These are phyloP conservation scores for Azorinus chamasolen DNA, from an alignment of 2,888 invertebrate genomes.

Conservation along the genomic window DNA sequence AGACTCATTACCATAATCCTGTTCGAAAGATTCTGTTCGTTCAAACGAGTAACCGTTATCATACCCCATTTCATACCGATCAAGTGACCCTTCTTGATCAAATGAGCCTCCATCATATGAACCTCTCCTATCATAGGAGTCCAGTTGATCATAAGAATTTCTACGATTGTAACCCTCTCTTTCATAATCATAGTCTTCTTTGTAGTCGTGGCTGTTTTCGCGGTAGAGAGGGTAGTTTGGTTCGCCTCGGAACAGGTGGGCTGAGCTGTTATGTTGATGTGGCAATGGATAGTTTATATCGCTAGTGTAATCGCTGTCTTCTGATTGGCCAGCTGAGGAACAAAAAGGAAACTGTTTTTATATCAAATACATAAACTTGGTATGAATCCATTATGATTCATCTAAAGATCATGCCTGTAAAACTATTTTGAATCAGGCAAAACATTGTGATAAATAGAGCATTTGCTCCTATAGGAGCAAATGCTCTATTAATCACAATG, in stretches of 20 bases:
- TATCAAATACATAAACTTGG: too few relatives aligned
- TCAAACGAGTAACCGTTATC: conserved; percentile 52
- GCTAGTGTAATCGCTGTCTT: conserved; percentile 98
- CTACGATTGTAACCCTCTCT: conserved; percentile 60
- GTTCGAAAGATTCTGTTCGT: conserved; percentile 62
- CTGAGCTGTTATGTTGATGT: conserved; percentile 95
- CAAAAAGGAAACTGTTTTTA: too few relatives aligned
- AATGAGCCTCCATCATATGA: conserved; percentile 64
- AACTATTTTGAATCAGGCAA: too few relatives aligned
- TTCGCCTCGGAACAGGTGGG: conserved; percentile 90
- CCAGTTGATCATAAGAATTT: conserved; percentile 45
- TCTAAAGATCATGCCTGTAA: too few relatives aligned
- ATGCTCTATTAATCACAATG: too few relatives aligned
- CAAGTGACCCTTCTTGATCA: conserved; percentile 58
- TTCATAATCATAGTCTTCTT: conserved; percentile 69
- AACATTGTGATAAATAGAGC: too few relatives aligned
- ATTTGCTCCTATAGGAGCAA: too few relatives aligned
- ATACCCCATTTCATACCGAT: conserved; percentile 86
- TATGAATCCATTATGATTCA: too few relatives aligned
- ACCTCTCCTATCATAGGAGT: conserved; percentile 49
- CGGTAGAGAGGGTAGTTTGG: conserved; percentile 72
- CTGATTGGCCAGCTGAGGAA: conserved; percentile 91
- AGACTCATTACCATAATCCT: conserved; percentile 47
- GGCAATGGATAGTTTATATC: conserved; percentile 95
- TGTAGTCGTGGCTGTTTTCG: conserved; percentile 88